phyloP scores from a whole-genome alignment of 2,113 vertebrate genomes.

The Callipepla squamata region DNA sequence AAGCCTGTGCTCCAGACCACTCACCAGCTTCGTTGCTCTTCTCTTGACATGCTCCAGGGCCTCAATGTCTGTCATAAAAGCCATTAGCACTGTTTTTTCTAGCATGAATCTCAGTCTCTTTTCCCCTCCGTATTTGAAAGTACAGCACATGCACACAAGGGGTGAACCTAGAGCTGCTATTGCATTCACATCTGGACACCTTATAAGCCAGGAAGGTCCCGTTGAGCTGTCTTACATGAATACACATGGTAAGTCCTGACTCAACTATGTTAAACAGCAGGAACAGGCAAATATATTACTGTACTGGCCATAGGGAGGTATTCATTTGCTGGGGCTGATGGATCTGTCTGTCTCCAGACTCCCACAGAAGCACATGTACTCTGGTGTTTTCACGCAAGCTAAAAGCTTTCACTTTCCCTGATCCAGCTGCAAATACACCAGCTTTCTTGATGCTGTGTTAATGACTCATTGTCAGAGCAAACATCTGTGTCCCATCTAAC shows the following conservation, averaged over 20 bases:
- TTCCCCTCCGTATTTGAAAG: background rate
- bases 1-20: too few species aligned
- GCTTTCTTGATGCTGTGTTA: constrained; percentile 11
- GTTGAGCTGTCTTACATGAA: background rate
- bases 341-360: background rate
- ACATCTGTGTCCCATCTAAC: constrained; percentile 27
- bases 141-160: background rate
- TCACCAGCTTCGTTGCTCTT: too few species aligned
- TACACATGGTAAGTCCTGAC: background rate
- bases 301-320: background rate
- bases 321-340: background rate
- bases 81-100: background rate
- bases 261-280: background rate
- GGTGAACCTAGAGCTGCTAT: background rate
- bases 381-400: background rate
- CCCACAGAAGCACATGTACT: background rate
- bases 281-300: background rate
- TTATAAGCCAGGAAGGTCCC: background rate
- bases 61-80: background rate
- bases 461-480: constrained; percentile 4
- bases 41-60: too few species aligned
- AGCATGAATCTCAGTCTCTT: background rate
- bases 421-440: background rate
- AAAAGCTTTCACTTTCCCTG: background rate
- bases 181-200: background rate